Base-by-base conservation (phyloP, 2,113 vertebrate genomes). In the Melanerpes aurifrons region DNA sequence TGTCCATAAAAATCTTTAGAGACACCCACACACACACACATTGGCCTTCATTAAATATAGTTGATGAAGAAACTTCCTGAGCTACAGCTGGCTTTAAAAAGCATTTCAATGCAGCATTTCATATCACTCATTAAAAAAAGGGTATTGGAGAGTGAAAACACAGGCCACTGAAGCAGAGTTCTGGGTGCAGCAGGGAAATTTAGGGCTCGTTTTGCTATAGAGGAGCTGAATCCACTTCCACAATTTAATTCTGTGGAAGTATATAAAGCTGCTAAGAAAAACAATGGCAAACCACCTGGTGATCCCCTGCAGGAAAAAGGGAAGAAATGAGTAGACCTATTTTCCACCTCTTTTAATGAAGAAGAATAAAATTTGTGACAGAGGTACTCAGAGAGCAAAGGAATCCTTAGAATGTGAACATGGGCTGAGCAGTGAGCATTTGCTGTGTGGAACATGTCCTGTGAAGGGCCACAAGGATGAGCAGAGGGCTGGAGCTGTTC, bases 51-150 rank as follows among this genome's bases (percentile, higher is more conserved):
- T 69, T 83, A 37, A 24, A 18, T 75, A 20, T 62, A 25, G 21
- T 31, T 68, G 24, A 31, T 78, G 37, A 85, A 86, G 47, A 88
- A 89, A 43, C 13, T 48, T 90, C 63, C 56, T 70, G 53, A 83
- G 19, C 28, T 77, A 47, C 17, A 32, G 6, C 9, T 78, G 35
- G 29, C 66, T 79, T 91, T 48, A 71, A 70, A 58, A 53, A 71
- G 20, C 1, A 31, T 47, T 79, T 75, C 64, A 53, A 26, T 53
- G 21, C 15, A 63, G 13, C 24, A 14, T 82, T 89, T 85, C 31
- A 17, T 68, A 31, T 73, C 28, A 50, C 7, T 87, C 6, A 63
- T 7, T 0, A 1, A 32, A 63, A 66, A 78, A 83, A 72, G 2
- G 58, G 2, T 56, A 53, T 21, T 15, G 53, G 9, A 53, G 7